Evolutionary conservation across 2,888 invertebrate species (phyloP).

Genomic region (Drosophila percnosoma): DNA sequence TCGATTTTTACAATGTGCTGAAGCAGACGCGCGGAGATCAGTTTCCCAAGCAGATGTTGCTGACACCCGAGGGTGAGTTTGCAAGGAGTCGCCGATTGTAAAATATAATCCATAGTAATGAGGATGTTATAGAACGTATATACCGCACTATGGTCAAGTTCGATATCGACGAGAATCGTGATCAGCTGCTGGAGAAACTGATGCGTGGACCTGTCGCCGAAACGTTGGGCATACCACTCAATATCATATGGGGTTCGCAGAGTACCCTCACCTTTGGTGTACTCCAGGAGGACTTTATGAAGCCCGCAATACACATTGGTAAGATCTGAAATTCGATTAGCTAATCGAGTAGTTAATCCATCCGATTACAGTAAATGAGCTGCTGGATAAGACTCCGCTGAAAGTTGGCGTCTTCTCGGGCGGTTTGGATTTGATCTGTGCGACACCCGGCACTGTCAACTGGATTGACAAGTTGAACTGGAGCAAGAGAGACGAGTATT

Average conservation of each 20-base stretch:
- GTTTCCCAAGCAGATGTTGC: slow-evolving; percentile 24
- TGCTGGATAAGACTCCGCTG: slow-evolving; percentile 89
- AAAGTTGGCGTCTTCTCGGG: slow-evolving; percentile 90
- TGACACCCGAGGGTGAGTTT: slow-evolving; percentile 41
- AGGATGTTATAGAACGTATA: slow-evolving; percentile 44
- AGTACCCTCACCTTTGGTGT: slow-evolving; percentile 87
- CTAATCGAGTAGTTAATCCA: background rate
- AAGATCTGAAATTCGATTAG: slow-evolving; percentile 17
- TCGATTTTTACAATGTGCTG: slow-evolving; percentile 93
- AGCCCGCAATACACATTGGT: slow-evolving; percentile 90
- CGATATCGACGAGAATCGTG: slow-evolving; percentile 80
- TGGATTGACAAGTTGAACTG: slow-evolving; percentile 92
- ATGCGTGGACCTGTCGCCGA: slow-evolving; percentile 91
- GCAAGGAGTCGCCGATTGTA: too few relatives aligned
- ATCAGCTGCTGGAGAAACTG: slow-evolving; percentile 84
- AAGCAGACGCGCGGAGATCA: slow-evolving; percentile 80
- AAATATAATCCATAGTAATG: too few relatives aligned
- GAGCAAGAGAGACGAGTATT: slow-evolving; percentile 87
- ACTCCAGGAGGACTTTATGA: slow-evolving; percentile 91
- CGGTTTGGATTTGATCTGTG: slow-evolving; percentile 93
- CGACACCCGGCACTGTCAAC: slow-evolving; percentile 90
- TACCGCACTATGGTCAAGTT: slow-evolving; percentile 73
- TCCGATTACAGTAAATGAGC: slow-evolving; percentile 87
- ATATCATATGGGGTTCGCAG: slow-evolving; percentile 89
- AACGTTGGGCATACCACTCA: slow-evolving; percentile 88